Evolutionary conservation across 2,888 invertebrate genomes (phyloP).

Genomic region (Nemotelus nigrinus): DNA sequence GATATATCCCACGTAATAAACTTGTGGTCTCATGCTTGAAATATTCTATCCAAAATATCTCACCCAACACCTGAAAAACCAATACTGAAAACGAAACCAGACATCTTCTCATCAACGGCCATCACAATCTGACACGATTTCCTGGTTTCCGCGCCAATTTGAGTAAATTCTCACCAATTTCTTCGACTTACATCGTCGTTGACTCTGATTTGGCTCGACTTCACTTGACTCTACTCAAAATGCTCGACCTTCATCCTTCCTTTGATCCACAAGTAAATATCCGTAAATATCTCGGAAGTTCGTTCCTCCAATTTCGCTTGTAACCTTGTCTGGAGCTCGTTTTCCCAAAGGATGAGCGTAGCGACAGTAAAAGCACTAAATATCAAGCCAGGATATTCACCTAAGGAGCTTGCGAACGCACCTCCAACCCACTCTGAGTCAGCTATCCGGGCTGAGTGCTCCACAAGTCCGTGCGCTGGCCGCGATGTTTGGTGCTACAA

Average conservation of each 20-base stretch:
- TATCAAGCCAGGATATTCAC: conserved; percentile 18
- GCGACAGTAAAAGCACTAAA: background rate
- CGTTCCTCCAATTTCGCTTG: conserved; percentile 42
- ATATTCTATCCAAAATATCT: background rate
- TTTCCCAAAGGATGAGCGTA: conserved; percentile 36
- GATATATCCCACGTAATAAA: too few species aligned
- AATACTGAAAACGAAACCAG: too few species aligned
- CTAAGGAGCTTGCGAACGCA: conserved; percentile 19
- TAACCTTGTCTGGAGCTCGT: conserved; percentile 41
- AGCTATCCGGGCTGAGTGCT: background rate
- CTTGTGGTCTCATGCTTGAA: too few species aligned
- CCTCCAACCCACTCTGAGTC: background rate
- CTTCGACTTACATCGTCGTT: conserved; percentile 25
- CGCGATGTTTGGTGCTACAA: conserved; percentile 10
- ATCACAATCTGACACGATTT: too few species aligned
- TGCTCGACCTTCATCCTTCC: conserved; percentile 43
- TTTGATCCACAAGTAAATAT: conserved; percentile 45
- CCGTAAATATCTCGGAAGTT: conserved; percentile 45
- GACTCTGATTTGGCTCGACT: conserved; percentile 22
- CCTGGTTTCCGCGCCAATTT: too few species aligned
- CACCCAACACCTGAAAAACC: background rate
- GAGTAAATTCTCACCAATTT: background rate
- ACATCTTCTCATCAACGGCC: too few species aligned
- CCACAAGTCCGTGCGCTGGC: background rate
- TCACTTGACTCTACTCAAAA: conserved; percentile 33